A percentile compares a stretch with the other conserved stretches of the same genome.
These are phyloP conservation scores for Notiomystis cincta DNA, from an alignment of 2,113 vertebrate genomes.

Conservation along the genomic window DNA sequence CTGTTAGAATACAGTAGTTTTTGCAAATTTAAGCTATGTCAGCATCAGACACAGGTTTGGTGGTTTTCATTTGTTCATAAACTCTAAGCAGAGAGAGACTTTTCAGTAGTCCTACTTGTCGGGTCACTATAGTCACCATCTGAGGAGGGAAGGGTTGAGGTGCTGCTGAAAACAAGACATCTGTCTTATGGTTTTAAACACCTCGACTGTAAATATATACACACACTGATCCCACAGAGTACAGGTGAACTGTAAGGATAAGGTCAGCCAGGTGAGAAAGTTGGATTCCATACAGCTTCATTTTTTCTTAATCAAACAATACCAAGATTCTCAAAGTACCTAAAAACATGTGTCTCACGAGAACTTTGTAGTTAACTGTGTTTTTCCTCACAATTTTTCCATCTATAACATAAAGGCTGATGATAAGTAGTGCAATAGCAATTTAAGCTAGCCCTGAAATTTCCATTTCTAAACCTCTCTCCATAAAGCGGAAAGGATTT, in stretches of 20 bases:
- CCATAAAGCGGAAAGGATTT: conserved; percentile 1
- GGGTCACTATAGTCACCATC: not conserved
- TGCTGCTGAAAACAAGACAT: not conserved
- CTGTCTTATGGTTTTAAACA: not conserved
- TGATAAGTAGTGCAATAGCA: not conserved
- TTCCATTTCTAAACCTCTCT: not conserved
- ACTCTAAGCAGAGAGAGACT: not conserved
- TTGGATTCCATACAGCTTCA: not conserved
- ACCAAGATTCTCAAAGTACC: not conserved
- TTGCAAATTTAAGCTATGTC: not conserved
- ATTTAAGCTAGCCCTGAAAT: not conserved
- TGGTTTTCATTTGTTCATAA: not conserved
- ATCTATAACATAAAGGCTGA: not conserved
- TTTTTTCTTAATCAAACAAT: not conserved
- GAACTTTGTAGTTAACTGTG: not conserved
- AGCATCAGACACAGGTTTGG: not conserved
- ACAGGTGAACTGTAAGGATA: not conserved
- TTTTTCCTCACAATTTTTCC: not conserved
- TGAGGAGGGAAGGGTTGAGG: not conserved
- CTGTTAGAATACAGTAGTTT: fast-evolving
- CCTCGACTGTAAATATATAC: not conserved
- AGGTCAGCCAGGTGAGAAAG: not conserved
- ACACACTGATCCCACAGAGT: not conserved
- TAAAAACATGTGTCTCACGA: not conserved
- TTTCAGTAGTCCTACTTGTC: not conserved